Conservation (phyloP, 2,797 vertebrate genomes). For the Petrocephalus sullivani region DNA sequence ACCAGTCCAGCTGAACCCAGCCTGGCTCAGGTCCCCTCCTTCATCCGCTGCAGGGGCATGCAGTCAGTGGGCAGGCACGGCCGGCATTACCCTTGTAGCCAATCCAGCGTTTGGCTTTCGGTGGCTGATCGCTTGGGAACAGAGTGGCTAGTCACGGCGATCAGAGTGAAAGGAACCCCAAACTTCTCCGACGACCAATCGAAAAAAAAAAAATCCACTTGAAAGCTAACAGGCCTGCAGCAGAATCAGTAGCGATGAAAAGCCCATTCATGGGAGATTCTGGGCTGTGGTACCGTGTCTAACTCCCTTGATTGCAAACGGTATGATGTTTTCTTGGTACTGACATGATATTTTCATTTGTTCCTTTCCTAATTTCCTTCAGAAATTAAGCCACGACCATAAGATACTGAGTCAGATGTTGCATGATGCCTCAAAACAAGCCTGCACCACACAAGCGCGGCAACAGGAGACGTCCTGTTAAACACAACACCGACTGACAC, state of each 20-base stretch:
- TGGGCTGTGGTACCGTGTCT: slow-evolving; percentile 55
- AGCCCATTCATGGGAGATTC: slow-evolving; percentile 61
- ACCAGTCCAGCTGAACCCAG: slow-evolving; percentile 33
- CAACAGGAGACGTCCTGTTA: background rate
- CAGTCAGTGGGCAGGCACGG: background rate
- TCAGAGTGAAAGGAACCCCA: slow-evolving; percentile 48
- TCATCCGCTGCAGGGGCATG: background rate
- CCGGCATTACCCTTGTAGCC: background rate
- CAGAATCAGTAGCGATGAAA: slow-evolving; percentile 59
- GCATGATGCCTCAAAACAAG: background rate
- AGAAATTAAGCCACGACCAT: background rate
- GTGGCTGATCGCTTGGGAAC: slow-evolving; percentile 41
- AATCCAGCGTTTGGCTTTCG: background rate
- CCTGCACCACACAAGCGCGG: background rate
- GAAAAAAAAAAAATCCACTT: slow-evolving; percentile 42
- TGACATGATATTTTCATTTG: background rate
- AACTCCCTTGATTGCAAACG: slow-evolving; percentile 65
- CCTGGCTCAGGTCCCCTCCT: background rate
- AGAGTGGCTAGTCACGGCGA: slow-evolving; percentile 53
- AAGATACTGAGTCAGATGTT: background rate
- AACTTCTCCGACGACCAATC: slow-evolving; percentile 51
- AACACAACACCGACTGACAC: background rate
- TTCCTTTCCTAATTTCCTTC: background rate
- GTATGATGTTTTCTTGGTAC: slow-evolving; percentile 51
- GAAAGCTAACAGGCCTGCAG: slow-evolving; percentile 49